A percentile compares a stretch with the other conserved stretches of the same genome.
Evolutionary conservation across 1,140 invertebrate genomes (phyloP).

Genomic region (Heliothis subflexa): DNA sequence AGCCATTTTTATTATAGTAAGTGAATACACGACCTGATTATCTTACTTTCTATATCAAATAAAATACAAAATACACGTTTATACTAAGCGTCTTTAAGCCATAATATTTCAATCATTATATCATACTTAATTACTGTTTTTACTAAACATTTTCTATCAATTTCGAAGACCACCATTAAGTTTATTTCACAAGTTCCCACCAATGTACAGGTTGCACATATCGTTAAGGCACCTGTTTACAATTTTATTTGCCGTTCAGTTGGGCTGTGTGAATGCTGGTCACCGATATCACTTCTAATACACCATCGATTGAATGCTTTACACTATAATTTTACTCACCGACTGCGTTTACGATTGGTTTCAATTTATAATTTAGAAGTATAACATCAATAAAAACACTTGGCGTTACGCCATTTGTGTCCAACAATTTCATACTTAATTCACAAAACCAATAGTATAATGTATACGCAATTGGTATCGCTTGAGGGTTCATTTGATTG

Average conservation of each 20-base stretch:
- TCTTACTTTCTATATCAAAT: too few relatives aligned
- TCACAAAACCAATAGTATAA: background rate
- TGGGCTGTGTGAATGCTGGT: slow-evolving; percentile 22
- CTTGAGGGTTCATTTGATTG: slow-evolving; percentile 65
- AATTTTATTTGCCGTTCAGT: slow-evolving; percentile 43
- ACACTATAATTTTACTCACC: slow-evolving; percentile 12
- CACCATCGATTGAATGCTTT: slow-evolving; percentile 43
- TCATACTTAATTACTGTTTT: too few relatives aligned
- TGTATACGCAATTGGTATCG: slow-evolving; percentile 42
- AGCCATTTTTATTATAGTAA: background rate
- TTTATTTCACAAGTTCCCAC: slow-evolving; percentile 16
- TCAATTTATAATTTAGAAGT: background rate
- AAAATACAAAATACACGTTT: too few relatives aligned
- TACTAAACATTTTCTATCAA: slow-evolving; percentile 10
- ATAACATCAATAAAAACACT: too few relatives aligned
- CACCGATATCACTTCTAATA: slow-evolving; percentile 17
- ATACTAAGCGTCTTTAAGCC: too few relatives aligned
- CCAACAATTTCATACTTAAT: too few relatives aligned
- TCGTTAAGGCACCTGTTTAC: slow-evolving; percentile 55
- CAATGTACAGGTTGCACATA: slow-evolving; percentile 64
- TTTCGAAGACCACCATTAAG: background rate
- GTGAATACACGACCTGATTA: too few relatives aligned
- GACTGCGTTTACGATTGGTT: slow-evolving; percentile 13
- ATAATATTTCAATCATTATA: too few relatives aligned
- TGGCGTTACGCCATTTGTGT: too few relatives aligned